A percentile compares a stretch with the other conserved stretches of the same genome.
These are phyloP conservation scores for Xyrichtys novacula DNA, from an alignment of 2,797 vertebrate species.

Conservation along the genomic window DNA sequence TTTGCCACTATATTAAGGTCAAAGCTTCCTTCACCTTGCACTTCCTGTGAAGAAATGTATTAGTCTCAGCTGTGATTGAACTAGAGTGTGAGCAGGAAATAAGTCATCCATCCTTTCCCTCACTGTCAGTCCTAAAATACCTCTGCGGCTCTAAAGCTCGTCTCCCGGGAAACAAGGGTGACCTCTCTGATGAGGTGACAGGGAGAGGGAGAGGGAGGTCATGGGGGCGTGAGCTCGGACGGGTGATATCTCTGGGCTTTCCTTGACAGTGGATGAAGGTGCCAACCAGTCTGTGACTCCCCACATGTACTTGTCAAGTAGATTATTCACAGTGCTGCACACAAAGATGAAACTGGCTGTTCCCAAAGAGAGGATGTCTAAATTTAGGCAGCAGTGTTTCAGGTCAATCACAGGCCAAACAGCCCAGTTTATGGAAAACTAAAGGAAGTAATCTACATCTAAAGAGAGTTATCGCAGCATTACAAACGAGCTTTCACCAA, in stretches of 20 bases:
- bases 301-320: constrained; percentile 51
- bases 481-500: not conserved
- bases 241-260: constrained; percentile 57
- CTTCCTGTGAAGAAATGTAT: constrained; percentile 29
- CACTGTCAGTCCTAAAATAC: constrained; percentile 48
- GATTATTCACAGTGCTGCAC: constrained; percentile 55
- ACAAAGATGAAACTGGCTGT: constrained; percentile 22
- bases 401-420: constrained; percentile 13
- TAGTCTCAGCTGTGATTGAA: constrained; percentile 20
- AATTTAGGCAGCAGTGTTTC: constrained; percentile 8
- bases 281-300: constrained; percentile 57
- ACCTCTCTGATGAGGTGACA: constrained; percentile 53
- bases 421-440: not conserved
- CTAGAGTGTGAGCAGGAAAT: constrained; percentile 34
- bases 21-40: not conserved
- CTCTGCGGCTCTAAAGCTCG: constrained; percentile 37
- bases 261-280: constrained; percentile 54
- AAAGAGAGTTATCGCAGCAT: not conserved
- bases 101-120: constrained; percentile 24
- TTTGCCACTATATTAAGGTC: not conserved
- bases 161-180: constrained; percentile 56
- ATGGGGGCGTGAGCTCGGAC: constrained; percentile 26
- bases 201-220: constrained; percentile 34
- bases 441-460: not conserved
- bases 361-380: constrained; percentile 20